A percentile compares a stretch with the other conserved stretches of the same genome.
These are phyloP conservation scores for Anthonomus grandis DNA, from an alignment of 1,140 invertebrate genomes.

Conservation along the genomic window DNA sequence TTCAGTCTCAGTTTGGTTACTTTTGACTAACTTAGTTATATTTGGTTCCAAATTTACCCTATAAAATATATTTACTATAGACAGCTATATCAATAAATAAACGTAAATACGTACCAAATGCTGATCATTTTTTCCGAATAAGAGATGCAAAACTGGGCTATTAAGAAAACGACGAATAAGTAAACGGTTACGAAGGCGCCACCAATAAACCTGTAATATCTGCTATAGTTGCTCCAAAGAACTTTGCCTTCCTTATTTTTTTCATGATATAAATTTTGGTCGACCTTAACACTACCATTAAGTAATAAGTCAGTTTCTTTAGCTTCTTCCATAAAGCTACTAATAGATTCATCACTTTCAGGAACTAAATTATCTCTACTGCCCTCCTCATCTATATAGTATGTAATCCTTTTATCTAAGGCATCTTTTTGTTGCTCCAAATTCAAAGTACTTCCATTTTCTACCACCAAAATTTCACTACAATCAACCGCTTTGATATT, in stretches of 20 bases:
- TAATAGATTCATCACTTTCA: neutral
- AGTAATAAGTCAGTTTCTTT: slow-evolving; percentile 5
- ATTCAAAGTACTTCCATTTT: slow-evolving; percentile 26
- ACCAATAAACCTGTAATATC: slow-evolving; percentile 30
- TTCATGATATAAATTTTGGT: slow-evolving; percentile 27
- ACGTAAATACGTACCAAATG: slow-evolving; percentile 22
- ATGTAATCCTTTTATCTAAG: slow-evolving; percentile 31
- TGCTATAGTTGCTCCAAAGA: slow-evolving; percentile 20
- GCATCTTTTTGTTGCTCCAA: slow-evolving; percentile 27
- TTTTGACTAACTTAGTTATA: slow-evolving; percentile 16
- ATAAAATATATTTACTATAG: slow-evolving; percentile 8
- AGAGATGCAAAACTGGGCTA: slow-evolving; percentile 16
- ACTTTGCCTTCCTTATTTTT: slow-evolving; percentile 30
- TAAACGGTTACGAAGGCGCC: slow-evolving; percentile 7
- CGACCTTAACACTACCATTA: neutral
- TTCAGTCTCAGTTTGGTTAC: slow-evolving; percentile 24
- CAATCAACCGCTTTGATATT: slow-evolving; percentile 55
- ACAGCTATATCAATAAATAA: neutral
- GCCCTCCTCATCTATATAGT: slow-evolving; percentile 29
- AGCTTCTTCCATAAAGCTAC: neutral
- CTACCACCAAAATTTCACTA: slow-evolving; percentile 23
- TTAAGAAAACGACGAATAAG: slow-evolving; percentile 20
- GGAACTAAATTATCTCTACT: neutral
- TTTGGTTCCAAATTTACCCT: slow-evolving; percentile 33
- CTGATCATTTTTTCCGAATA: slow-evolving; percentile 29